Evolutionary conservation across 1,140 invertebrate species (phyloP), one percentile per base, ranked within the genome.

Genomic region (Trachymyrmex cornetzi): DNA sequence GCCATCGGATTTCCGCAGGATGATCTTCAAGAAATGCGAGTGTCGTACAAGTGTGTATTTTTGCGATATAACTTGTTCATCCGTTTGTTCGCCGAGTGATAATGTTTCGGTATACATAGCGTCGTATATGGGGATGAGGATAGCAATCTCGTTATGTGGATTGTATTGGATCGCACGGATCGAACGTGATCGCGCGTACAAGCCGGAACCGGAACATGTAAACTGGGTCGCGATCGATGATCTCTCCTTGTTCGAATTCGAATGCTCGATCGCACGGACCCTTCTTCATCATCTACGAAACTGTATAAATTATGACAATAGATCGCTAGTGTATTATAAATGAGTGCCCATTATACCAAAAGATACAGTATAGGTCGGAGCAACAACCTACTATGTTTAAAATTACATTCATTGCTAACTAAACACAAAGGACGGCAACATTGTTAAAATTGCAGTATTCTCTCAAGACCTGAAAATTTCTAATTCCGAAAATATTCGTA

Each of bases 211-310:
- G 80, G 27, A 64, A 82, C 66, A 50, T 55, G 63, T 27, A 67
- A 89, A 87, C 77, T 85, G 55, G 85, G 89, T 64, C 88, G 48
- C 74, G 74, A 90, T 89, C 85, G 89, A 90, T 90, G 89, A 90
- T 90, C 88, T 88, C 71, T 57, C 12, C 44, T 22, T 77, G 82
- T 77, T 89, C 79, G n/a, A n/a, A n/a, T 48, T 79, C 59, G 66
- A 85, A 79, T 69, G 74, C 22, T 85, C 19, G 55, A 88, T 44
- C 34, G n/a, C 48, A 27, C 50, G 38, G 9, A n/a, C 11, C 19
- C 48, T 66, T 75, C 63, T 66, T 86, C 63, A 38, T 86, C 71
- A 50, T 63, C 63, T 64, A 72, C 64, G 61, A 77, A 77, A 59
- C 61, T 61, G 67, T 48, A 85, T 89, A 79, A 87, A 85, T 85